Base-by-base conservation (phyloP, 2,113 vertebrate species). In the Sebastes fasciatus region DNA sequence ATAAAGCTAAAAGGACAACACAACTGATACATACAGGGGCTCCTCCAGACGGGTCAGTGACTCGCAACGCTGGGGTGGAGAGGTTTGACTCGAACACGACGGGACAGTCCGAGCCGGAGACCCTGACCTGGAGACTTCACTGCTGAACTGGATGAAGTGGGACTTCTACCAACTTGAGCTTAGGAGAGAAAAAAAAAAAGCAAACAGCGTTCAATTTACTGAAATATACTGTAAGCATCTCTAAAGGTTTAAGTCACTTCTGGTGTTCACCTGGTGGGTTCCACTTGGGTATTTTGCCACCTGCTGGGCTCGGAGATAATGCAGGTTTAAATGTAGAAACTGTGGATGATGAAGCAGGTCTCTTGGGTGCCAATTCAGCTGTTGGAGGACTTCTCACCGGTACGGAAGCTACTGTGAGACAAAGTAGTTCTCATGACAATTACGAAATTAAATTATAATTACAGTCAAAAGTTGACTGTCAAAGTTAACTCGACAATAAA, bases 31-130 rank as follows among this genome's bases (percentile, higher is more conserved):
- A 23, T 23, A 11, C 4, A n/a, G 1, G 4, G 3, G 17, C 26
- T 34, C 0, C 26, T 2, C 17, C 60, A 61, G 26, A 52, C 40
- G 12, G 52, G 19, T 96, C 90, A 97, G 86, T 92, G 94, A 80
- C 87, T 94, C n/a, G 94, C 19, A 4, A 94, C 72, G 23, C 82
- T 94, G 58, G 97, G 97, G 82, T 99, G 98, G 75, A 99, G 94
- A 17, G 97, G 96, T 88, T 98, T 99, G 81, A 99, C 96, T 84
- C 96, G 94, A 49, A 97, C 97, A 17, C 95, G 93, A 55, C 97
- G 96, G 73, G 98, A 99, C 72, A 99, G 95, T 79, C 98, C 98
- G 0, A 99, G 96, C 5, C 98, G 95, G 23, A 99, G 96, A 77
- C 96, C 96, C 42, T 96, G 97, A 81, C 92, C 94, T 0, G 98